A percentile compares a stretch with the other conserved stretches of the same genome.
Conservation (phyloP, 2,888 invertebrate species). For the Orthonevra nobilis region DNA sequence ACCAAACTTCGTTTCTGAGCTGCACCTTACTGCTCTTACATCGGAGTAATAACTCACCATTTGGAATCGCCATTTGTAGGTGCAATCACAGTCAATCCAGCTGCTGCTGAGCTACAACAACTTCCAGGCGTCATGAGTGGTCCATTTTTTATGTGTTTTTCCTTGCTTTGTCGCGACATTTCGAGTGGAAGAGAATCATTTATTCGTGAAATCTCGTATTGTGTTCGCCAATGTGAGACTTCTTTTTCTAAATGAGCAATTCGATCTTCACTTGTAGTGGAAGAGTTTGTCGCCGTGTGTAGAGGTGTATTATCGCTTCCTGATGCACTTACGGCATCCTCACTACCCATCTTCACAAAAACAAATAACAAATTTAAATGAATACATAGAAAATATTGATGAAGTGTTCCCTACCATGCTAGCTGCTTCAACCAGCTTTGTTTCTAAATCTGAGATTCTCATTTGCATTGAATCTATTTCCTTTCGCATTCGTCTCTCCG, state of each 20-base stretch:
- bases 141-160: slow-evolving; percentile 72
- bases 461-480: slow-evolving; percentile 79
- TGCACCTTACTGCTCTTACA: too few relatives aligned
- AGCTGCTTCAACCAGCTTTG: slow-evolving; percentile 82
- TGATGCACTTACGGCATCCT: slow-evolving; percentile 83
- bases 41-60: slow-evolving; percentile 24
- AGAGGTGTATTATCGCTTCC: slow-evolving; percentile 79
- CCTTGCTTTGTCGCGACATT: slow-evolving; percentile 77
- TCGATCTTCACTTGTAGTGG: slow-evolving; percentile 76
- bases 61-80: slow-evolving; percentile 49
- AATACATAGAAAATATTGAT: too few relatives aligned
- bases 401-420: slow-evolving; percentile 82
- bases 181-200: slow-evolving; percentile 77
- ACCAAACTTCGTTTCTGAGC: too few relatives aligned
- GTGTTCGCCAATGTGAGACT: slow-evolving; percentile 87
- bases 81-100: slow-evolving; percentile 75
- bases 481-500: slow-evolving; percentile 80
- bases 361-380: not conserved
- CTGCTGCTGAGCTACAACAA: slow-evolving; percentile 76
- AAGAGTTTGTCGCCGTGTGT: slow-evolving; percentile 70
- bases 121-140: slow-evolving; percentile 69
- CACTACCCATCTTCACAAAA: slow-evolving; percentile 83
- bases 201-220: slow-evolving; percentile 85
- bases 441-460: slow-evolving; percentile 79
- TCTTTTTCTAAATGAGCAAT: slow-evolving; percentile 83